Conservation (phyloP, 2,888 invertebrate species). For the Tupiocoris notatus region DNA sequence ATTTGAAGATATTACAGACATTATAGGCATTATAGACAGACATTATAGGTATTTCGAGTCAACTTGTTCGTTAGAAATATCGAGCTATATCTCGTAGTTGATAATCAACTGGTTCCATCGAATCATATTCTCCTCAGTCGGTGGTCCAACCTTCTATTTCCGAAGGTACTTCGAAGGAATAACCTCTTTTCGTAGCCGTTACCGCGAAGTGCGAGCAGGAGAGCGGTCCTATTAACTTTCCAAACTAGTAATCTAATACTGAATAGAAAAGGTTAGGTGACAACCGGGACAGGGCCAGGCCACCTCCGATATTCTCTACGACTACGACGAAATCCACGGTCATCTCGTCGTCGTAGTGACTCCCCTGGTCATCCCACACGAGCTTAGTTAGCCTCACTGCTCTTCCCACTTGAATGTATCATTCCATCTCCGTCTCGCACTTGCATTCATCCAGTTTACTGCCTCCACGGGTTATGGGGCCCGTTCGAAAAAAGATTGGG, state of each 20-base stretch:
- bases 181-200: neutral
- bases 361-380: constrained; percentile 31
- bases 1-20: no score
- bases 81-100: no score
- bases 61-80: no score
- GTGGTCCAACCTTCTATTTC: neutral
- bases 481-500: constrained; percentile 34
- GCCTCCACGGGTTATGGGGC: neutral
- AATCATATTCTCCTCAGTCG: neutral
- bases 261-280: constrained; percentile 30
- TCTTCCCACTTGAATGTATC: neutral
- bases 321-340: neutral
- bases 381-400: neutral
- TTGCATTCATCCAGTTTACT: neutral
- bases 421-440: neutral
- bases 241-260: constrained; percentile 35
- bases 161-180: neutral
- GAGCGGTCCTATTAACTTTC: constrained; percentile 21
- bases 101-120: no score
- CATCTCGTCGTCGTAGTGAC: neutral
- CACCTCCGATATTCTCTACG: neutral
- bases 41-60: no score
- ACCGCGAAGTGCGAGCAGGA: neutral
- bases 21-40: no score
- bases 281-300: constrained; percentile 21